These are phyloP conservation scores for Rotaria macrura DNA, from an alignment of 2,888 invertebrate species.

Conservation along the genomic window DNA sequence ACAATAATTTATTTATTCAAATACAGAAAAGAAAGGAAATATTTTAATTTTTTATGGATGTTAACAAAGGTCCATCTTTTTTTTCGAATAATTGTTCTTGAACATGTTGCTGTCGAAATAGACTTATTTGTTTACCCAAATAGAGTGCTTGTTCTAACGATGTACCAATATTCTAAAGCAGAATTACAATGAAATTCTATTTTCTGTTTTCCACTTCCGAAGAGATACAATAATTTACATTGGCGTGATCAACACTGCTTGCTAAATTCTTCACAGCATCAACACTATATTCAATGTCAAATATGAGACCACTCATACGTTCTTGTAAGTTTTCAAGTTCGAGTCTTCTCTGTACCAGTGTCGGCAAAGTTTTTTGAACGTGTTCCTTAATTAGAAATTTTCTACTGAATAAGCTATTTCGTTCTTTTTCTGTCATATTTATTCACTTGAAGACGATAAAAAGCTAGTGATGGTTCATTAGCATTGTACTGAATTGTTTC, in stretches of 20 bases:
- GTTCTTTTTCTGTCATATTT: background rate
- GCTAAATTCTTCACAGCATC: conserved; percentile 26
- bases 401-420: too few relatives aligned
- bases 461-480: conserved; percentile 30
- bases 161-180: background rate
- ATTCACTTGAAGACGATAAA: conserved; percentile 27
- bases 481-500: conserved; percentile 22
- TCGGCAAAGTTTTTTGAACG: conserved; percentile 24
- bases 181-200: background rate
- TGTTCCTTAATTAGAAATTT: conserved; percentile 21
- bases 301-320: conserved; percentile 2
- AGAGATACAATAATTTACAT: background rate
- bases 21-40: too few relatives aligned
- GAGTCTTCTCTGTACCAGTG: background rate
- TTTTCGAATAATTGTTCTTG: conserved; percentile 10
- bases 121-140: background rate
- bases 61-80: background rate
- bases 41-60: background rate
- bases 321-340: conserved; percentile 11
- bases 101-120: conserved; percentile 16
- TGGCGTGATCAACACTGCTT: background rate
- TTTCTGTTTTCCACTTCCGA: background rate
- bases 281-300: conserved; percentile 30
- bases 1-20: too few relatives aligned
- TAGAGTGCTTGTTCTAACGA: background rate